Evolutionary conservation across 2,888 invertebrate genomes (phyloP).

Genomic region (Agrenia bidenticulata): DNA sequence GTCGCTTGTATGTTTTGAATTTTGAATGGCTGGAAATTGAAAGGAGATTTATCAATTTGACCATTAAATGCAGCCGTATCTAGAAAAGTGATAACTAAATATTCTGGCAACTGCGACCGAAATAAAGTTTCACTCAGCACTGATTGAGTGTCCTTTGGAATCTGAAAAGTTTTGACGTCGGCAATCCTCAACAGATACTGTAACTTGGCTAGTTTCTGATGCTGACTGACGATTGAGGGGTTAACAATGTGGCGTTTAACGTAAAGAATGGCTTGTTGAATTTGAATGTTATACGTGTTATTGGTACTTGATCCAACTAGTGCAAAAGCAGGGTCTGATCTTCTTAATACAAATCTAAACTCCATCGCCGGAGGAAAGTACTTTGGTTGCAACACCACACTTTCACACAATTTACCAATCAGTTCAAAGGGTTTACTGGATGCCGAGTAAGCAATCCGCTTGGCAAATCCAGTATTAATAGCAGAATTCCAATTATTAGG

Average conservation of each 20-base stretch:
- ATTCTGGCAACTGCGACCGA: neutral
- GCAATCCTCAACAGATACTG: neutral
- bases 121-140: neutral
- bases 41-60: too few species aligned
- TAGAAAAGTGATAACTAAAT: too few species aligned
- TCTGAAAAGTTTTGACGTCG: neutral
- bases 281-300: neutral
- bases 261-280: neutral
- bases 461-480: neutral
- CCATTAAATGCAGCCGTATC: too few species aligned
- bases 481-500: neutral
- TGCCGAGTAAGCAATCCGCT: neutral
- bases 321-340: neutral
- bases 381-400: neutral
- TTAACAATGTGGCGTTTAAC: neutral
- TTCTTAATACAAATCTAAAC: neutral
- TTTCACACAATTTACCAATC: neutral
- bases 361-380: neutral
- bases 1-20: neutral
- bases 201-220: neutral
- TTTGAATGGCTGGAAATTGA: too few species aligned
- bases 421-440: neutral
- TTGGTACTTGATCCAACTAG: neutral
- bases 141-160: neutral
- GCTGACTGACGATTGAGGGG: neutral